These are phyloP conservation scores for Blomia tropicalis DNA, from an alignment of 2,888 invertebrate genomes.

Conservation along the genomic window DNA sequence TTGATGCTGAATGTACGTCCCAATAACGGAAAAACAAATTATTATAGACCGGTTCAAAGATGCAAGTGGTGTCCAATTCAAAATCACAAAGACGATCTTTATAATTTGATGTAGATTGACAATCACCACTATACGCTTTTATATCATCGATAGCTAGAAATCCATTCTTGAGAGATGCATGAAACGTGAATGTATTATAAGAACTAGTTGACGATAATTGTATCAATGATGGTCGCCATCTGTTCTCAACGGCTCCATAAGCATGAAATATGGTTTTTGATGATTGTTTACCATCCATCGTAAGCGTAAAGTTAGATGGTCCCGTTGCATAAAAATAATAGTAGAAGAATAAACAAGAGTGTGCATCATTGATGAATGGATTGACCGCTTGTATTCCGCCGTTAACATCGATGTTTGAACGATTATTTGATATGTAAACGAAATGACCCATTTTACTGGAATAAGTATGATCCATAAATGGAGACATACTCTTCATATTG, in stretches of 20 bases:
- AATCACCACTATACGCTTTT: not conserved
- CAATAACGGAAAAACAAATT: not conserved
- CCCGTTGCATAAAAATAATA: not conserved
- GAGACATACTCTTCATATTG: not conserved
- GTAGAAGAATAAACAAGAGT: not conserved
- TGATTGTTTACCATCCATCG: not conserved
- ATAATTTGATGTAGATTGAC: not conserved
- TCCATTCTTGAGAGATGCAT: not conserved
- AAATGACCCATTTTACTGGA: not conserved
- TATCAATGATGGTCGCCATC: not conserved
- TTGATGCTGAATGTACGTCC: not conserved
- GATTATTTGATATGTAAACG: not conserved
- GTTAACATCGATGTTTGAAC: not conserved
- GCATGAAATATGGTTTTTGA: not conserved
- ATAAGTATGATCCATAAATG: not conserved
- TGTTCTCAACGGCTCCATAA: not conserved
- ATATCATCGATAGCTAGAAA: not conserved
- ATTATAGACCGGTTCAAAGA: conserved; percentile 4
- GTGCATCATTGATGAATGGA: not conserved
- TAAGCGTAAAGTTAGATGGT: not conserved
- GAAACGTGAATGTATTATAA: not conserved
- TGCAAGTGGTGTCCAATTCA: not conserved
- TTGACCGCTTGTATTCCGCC: not conserved
- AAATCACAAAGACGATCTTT: not conserved
- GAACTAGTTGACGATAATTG: not conserved